Percentiles rank a stretch among this genome's conserved stretches.
phyloP scores from a whole-genome alignment of 2,797 vertebrate species.

The Amblyopsis hoosieri region DNA sequence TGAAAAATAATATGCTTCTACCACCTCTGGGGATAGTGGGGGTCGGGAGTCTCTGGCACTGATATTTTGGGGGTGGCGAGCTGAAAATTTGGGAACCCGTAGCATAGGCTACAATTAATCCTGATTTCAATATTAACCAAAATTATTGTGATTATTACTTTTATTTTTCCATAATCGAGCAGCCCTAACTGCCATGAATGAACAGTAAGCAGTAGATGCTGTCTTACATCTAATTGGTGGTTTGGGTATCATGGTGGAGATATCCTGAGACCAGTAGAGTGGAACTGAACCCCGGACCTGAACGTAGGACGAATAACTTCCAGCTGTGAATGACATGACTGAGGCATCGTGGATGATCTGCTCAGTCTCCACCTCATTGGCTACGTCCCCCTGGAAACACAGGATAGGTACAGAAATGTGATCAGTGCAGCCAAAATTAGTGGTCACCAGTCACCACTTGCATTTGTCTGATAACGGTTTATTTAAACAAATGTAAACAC shows the following conservation, averaged over 20 bases:
- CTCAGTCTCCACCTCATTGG: slow-evolving; percentile 98
- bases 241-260: slow-evolving; percentile 99
- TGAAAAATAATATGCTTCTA: no score
- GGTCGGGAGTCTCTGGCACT: no score
- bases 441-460: background rate
- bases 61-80: no score
- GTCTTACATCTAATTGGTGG: slow-evolving; percentile 92
- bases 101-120: no score
- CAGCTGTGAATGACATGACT: slow-evolving; percentile 91
- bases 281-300: slow-evolving; percentile 97
- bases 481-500: slow-evolving; percentile 30
- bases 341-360: slow-evolving; percentile 96
- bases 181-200: background rate
- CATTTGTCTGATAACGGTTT: background rate
- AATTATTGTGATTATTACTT: no score
- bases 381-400: slow-evolving; percentile 88
- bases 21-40: no score
- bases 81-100: no score
- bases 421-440: background rate
- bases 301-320: slow-evolving; percentile 95
- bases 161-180: no score
- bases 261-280: slow-evolving; percentile 98
- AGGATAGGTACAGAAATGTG: background rate
- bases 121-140: no score
- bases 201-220: background rate